Base-by-base conservation (phyloP, 2,888 invertebrate genomes). In the Chirona hameri region DNA sequence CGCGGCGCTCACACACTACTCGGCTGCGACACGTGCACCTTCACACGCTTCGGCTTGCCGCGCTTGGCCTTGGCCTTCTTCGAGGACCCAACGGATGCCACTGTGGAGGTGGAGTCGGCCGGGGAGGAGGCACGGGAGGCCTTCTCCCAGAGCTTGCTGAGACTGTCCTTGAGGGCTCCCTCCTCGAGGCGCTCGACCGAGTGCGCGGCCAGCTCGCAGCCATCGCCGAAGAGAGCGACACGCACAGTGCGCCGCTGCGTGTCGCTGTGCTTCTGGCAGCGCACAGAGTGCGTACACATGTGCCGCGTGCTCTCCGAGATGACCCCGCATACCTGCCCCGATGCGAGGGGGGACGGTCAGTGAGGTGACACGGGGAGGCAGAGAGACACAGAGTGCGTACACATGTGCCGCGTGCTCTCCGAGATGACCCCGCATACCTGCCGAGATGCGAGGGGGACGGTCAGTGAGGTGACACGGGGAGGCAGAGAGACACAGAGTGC, bases 311-410 rank as follows among this genome's bases (percentile, higher is more conserved):
- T 93, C 85, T 93, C 93, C 39, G 0, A n/a, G 93, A 93, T 10
- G 93, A 91, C 0, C n/a, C 93, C 93, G 0, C 93, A 93, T n/a
- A 86, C 93, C 93, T n/a, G 92, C 92, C 88, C 92, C 91, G 21
- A 90, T 89, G 39, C 92, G 88, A 18, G 93, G 82, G 31, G 84
- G 39, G 39, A 39, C 39, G 39, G 39, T 7, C 39, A 39, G 39
- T 39, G 39, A 39, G 39, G 39, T 39, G 39, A 39, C 2, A 2
- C 4, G 39, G 39, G 7, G 39, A 39, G 4, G 2, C 24, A n/a
- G 60, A 60, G 60, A 60, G 24, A 24, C 7, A 60, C 0, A 3
- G 21, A 24, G 60, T 10, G 60, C 15, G 21, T 10, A 52, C 52
- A 0, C n/a, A n/a, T n/a, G n/a, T n/a, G n/a, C n/a, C n/a, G n/a